A percentile compares a stretch with the other conserved stretches of the same genome.
These are phyloP conservation scores for Philereme vetulata DNA, from an alignment of 2,888 invertebrate species.

Conservation along the genomic window DNA sequence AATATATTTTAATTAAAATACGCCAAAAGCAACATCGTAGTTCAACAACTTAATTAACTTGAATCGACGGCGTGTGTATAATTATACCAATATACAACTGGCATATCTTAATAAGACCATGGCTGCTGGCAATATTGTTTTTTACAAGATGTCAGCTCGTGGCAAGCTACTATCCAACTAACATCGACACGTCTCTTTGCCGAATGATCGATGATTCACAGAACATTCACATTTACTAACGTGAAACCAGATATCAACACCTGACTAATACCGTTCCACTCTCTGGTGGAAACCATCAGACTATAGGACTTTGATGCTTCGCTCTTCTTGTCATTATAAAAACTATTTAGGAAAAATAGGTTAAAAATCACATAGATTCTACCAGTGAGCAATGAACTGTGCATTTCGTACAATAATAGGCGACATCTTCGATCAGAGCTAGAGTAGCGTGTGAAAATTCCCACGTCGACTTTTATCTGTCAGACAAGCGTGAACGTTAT, in stretches of 20 bases:
- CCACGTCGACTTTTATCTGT: conserved; percentile 39
- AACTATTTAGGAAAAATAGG: not conserved
- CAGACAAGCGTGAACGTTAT: conserved; percentile 52
- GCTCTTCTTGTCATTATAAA: conserved; percentile 20
- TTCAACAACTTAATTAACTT: no score
- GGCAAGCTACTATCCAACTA: conserved; percentile 12
- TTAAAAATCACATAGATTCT: not conserved
- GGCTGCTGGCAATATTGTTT: conserved; percentile 2
- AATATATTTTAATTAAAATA: no score
- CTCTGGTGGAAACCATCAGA: conserved; percentile 59
- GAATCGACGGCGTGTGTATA: no score
- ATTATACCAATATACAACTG: not conserved
- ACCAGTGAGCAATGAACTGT: conserved; percentile 24
- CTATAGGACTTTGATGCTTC: conserved; percentile 63
- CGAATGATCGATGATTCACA: conserved; percentile 60
- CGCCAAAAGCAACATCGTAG: no score
- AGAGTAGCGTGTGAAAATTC: conserved; percentile 41
- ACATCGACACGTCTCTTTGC: conserved; percentile 42
- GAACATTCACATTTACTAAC: conserved; percentile 55
- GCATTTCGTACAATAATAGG: conserved; percentile 16
- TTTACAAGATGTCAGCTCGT: not conserved
- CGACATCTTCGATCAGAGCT: conserved; percentile 21
- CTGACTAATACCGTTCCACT: conserved; percentile 51
- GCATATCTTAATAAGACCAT: not conserved
- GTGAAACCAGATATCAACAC: conserved; percentile 57